Base-by-base conservation (phyloP, 2,888 invertebrate genomes). In the Monochamus alternatus region DNA sequence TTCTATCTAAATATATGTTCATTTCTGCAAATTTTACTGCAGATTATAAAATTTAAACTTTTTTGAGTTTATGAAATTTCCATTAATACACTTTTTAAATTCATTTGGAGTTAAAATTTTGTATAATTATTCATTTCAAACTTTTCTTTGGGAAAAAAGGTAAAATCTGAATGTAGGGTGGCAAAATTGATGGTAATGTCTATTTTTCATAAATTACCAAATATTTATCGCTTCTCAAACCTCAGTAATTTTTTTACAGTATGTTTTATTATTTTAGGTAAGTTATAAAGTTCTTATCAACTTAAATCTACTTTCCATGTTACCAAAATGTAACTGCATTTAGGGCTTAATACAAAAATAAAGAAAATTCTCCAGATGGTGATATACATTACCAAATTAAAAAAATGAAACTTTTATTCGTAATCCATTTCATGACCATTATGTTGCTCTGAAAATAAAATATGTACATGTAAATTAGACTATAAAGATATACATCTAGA, bases 391-490 rank as follows among this genome's bases (percentile, higher is more conserved):
- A 80, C 78, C 79, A 64, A 22, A 22, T 22, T 1, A 22, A 60
- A 60, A 47, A 30, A 47, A 58, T 68, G 22, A 59, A 47, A 58
- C 44, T 74, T 22, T 75, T 73, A 83, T 70, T 85, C 80, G 71
- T 79, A 82, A 32, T 84, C 84, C 85, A 85, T 84, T 7, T 74
- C 58, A 31, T 79, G 76, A 7, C 84, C 84, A 78, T 84, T 84
- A 68, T 75, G 82, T 43, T 77, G 75, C 47, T 80, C 84, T 85
- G 60, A 60, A 83, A 82, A 60, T 30, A 12, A 47, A 64, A 30
- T 44, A 38, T 5, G 7, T 5, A 38, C 38, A 38, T 38, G 30
- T 22, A 59, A 67, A 74, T 67, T 73, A 43, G 38, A 38, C 38
- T 38, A 38, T 4, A 38, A 38, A 38, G 0, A 38, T 38, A 38